Percentiles rank a stretch among this genome's conserved stretches.
Conservation (phyloP, 2,113 vertebrate genomes). For the Chloebia gouldiae region DNA sequence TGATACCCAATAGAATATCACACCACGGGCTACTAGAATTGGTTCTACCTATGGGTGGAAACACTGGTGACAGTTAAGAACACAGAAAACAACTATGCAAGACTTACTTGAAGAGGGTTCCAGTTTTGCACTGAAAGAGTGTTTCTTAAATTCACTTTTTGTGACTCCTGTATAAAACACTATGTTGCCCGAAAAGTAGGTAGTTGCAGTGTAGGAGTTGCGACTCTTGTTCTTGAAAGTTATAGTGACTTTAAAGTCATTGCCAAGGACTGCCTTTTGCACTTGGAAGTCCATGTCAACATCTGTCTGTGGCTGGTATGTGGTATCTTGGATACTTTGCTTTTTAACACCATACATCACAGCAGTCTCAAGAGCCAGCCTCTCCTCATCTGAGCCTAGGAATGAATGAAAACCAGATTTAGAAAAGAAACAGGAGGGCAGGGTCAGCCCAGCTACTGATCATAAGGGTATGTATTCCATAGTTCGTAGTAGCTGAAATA, state of each 20-base stretch:
- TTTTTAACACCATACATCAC: slow-evolving; percentile 85
- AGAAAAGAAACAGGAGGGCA: neutral
- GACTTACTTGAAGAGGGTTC: slow-evolving; percentile 73
- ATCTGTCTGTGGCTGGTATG: slow-evolving; percentile 40
- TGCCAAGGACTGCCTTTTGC: slow-evolving; percentile 78
- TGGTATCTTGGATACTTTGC: slow-evolving; percentile 61
- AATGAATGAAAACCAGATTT: neutral
- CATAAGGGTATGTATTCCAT: neutral
- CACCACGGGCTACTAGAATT: neutral
- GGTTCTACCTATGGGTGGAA: neutral
- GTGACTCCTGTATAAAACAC: slow-evolving; percentile 91
- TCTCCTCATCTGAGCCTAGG: slow-evolving; percentile 86
- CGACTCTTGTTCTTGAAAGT: slow-evolving; percentile 80
- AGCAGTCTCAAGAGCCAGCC: slow-evolving; percentile 86
- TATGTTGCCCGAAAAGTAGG: slow-evolving; percentile 85
- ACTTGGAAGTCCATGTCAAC: slow-evolving; percentile 81
- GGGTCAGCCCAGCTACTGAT: rapidly evolving
- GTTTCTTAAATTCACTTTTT: slow-evolving; percentile 83
- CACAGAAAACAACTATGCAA: neutral
- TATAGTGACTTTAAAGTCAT: slow-evolving; percentile 82
- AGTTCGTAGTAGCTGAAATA: neutral
- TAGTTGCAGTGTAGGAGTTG: slow-evolving; percentile 64
- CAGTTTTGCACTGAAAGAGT: slow-evolving; percentile 60
- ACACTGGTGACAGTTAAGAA: neutral
- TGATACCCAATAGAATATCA: neutral